Evolutionary conservation across 2,113 vertebrate species (phyloP).

Genomic region (Calyptomena viridis): DNA sequence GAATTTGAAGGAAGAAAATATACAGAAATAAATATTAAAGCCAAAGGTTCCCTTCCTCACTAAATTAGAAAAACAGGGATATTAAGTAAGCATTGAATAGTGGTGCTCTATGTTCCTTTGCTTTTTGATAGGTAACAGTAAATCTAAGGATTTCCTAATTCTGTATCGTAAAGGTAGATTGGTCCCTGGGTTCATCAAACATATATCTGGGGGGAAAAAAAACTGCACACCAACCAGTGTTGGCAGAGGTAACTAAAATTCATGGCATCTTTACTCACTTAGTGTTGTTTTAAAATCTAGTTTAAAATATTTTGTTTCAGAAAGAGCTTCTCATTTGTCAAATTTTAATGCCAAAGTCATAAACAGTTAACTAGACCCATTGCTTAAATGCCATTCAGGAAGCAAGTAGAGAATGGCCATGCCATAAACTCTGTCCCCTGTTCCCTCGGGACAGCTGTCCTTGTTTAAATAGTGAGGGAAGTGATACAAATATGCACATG

Average conservation of each 20-base stretch:
- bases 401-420: neutral
- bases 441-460: neutral
- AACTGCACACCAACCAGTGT: neutral
- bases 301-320: neutral
- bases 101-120: neutral
- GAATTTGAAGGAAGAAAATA: neutral
- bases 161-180: neutral
- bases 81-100: neutral
- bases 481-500: rapidly evolving
- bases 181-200: neutral
- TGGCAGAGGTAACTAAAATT: neutral
- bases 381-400: neutral
- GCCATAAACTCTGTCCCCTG: neutral
- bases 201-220: neutral
- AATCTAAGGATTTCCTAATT: neutral
- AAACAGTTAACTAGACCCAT: neutral
- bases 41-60: neutral
- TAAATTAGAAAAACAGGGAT: neutral
- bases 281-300: neutral
- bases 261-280: neutral
- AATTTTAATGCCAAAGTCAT: neutral
- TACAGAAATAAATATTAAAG: neutral
- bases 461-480: neutral
- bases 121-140: neutral
- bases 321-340: neutral